A percentile compares a stretch with the other conserved stretches of the same genome.
These are phyloP conservation scores for Gymnocephalus cernua DNA, from an alignment of 2,113 vertebrate species.

Conservation along the genomic window DNA sequence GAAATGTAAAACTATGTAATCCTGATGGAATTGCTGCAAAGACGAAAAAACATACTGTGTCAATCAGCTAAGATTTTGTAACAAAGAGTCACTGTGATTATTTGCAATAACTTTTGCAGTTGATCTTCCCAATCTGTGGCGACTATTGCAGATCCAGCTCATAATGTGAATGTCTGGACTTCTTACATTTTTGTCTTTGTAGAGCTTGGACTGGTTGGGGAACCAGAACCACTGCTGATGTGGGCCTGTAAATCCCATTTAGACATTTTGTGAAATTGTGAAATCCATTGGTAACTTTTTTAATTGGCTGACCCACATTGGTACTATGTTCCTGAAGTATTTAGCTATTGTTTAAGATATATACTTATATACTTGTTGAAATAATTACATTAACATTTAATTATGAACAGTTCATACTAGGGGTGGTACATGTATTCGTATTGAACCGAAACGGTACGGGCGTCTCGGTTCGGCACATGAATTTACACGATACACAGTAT, in stretches of 20 bases:
- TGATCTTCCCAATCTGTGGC: not conserved
- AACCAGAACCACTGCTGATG: not conserved
- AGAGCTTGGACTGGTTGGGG: not conserved
- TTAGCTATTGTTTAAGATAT: no score
- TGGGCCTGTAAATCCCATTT: not conserved
- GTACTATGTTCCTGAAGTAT: not conserved
- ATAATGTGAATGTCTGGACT: not conserved
- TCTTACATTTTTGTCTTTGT: not conserved
- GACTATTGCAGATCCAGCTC: not conserved
- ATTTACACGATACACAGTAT: no score
- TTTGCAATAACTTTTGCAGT: not conserved
- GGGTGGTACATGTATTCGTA: no score
- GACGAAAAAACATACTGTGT: not conserved
- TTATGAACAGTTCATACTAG: not conserved
- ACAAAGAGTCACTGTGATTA: not conserved
- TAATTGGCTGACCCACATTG: not conserved
- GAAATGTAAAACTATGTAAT: not conserved
- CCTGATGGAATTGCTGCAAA: conserved; percentile 1
- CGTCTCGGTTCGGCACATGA: no score
- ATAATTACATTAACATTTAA: not conserved
- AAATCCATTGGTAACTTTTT: not conserved
- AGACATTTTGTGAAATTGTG: not conserved
- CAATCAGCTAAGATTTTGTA: not conserved
- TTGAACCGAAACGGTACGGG: no score
- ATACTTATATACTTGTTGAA: not conserved